A percentile compares a stretch with the other conserved stretches of the same genome.
phyloP scores from a whole-genome alignment of 1,140 invertebrate species.

The Dendroctonus ponderosae region DNA sequence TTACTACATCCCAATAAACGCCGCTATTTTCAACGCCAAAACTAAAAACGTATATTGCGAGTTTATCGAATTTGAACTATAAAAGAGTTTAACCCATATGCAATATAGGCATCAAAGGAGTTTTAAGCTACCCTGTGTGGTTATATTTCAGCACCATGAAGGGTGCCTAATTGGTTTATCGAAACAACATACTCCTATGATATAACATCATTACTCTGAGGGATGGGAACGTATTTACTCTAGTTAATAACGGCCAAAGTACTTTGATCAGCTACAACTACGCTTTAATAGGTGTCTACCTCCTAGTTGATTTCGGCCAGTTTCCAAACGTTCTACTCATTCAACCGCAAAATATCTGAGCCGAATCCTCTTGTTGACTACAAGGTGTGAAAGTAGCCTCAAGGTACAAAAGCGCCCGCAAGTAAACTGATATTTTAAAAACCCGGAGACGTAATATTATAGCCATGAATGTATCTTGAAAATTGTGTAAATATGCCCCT shows the following conservation, averaged over 20 bases:
- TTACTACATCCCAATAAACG: no score
- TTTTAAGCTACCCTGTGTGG: conserved; percentile 6
- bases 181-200: conserved; percentile 1
- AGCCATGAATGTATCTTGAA: conserved; percentile 31
- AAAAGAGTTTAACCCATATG: no score
- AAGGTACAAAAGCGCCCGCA: not conserved
- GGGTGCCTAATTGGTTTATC: conserved; percentile 12
- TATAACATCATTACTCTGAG: not conserved
- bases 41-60: no score
- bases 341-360: no score
- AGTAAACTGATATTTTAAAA: conserved; percentile 24
- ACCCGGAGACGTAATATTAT: conserved; percentile 8
- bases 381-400: not conserved
- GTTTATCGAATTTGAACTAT: no score
- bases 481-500: conserved; percentile 37
- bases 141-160: conserved; percentile 10
- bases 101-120: conserved; percentile 2
- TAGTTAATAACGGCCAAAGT: not conserved
- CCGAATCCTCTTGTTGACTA: no score
- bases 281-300: no score
- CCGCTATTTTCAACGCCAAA: no score
- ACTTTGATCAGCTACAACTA: no score
- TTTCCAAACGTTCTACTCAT: no score
- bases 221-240: not conserved
- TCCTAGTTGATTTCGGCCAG: no score